These are phyloP conservation scores for Morus bassanus DNA, from an alignment of 2,797 vertebrate species.

Conservation along the genomic window DNA sequence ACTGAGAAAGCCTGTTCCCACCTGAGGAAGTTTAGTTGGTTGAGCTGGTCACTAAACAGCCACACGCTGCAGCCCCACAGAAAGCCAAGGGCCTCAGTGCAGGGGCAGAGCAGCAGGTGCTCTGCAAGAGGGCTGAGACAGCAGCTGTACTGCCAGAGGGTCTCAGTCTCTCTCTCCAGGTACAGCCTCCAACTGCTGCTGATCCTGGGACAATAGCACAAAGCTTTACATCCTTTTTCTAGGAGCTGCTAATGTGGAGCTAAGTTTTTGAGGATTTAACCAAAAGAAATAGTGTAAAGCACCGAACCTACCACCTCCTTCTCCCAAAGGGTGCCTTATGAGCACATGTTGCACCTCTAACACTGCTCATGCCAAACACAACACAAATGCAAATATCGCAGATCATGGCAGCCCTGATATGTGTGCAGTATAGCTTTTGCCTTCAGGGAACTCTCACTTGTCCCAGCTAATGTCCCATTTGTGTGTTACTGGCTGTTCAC, in stretches of 20 bases:
- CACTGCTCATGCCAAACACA: fast-evolving
- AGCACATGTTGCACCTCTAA: not conserved
- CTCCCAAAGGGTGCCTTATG: not conserved
- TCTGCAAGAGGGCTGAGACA: not conserved
- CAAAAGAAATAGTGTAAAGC: not conserved
- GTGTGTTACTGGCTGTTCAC: not conserved
- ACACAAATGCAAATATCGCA: too few relatives aligned
- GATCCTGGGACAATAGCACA: not conserved
- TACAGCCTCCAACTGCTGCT: not conserved
- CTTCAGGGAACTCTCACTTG: not conserved
- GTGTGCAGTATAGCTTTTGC: not conserved
- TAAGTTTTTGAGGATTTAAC: not conserved
- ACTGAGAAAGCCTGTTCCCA: not conserved
- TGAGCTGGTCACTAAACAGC: not conserved
- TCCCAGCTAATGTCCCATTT: not conserved
- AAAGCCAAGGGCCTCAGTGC: not conserved
- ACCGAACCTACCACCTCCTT: not conserved
- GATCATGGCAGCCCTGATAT: fast-evolving
- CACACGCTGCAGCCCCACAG: not conserved
- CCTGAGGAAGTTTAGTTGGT: not conserved
- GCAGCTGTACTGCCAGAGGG: not conserved
- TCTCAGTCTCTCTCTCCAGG: not conserved
- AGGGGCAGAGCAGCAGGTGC: not conserved
- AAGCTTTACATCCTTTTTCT: not conserved
- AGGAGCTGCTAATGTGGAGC: not conserved